These are phyloP conservation scores for Lypha dubia DNA, from an alignment of 2,888 invertebrate species.

Conservation along the genomic window DNA sequence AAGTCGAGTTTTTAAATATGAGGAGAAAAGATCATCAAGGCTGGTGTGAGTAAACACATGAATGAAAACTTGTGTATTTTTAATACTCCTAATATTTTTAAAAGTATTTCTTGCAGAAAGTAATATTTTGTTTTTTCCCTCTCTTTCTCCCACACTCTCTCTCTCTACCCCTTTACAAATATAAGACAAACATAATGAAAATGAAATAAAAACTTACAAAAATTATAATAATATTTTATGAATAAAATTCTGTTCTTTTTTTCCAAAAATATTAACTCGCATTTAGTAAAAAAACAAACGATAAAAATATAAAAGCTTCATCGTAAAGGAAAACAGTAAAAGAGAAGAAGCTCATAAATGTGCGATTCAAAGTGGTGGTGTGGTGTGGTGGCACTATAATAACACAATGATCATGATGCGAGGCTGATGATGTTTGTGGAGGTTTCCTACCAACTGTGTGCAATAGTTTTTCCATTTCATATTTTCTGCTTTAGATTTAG, in stretches of 20 bases:
- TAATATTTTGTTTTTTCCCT: no score
- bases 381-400: slow-evolving; percentile 37
- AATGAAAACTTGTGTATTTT: no score
- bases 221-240: slow-evolving; percentile 60
- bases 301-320: neutral
- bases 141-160: neutral
- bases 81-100: no score
- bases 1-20: no score
- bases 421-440: slow-evolving; percentile 56
- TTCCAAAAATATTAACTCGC: slow-evolving; percentile 13
- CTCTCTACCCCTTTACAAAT: neutral
- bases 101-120: no score
- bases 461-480: slow-evolving; percentile 19
- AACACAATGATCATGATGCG: slow-evolving; percentile 22
- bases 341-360: slow-evolving; percentile 24
- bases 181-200: slow-evolving; percentile 51
- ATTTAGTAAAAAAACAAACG: neutral
- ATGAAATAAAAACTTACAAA: slow-evolving; percentile 50
- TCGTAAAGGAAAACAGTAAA: neutral
- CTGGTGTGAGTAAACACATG: no score
- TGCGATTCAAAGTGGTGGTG: slow-evolving; percentile 22
- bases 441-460: slow-evolving; percentile 49
- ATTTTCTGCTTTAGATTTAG: slow-evolving; percentile 30
- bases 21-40: no score
- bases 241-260: slow-evolving; percentile 49